Percentiles rank a stretch among this genome's conserved stretches.
Evolutionary conservation across 2,797 vertebrate genomes (phyloP).

Genomic region (Cichlasoma orientale): DNA sequence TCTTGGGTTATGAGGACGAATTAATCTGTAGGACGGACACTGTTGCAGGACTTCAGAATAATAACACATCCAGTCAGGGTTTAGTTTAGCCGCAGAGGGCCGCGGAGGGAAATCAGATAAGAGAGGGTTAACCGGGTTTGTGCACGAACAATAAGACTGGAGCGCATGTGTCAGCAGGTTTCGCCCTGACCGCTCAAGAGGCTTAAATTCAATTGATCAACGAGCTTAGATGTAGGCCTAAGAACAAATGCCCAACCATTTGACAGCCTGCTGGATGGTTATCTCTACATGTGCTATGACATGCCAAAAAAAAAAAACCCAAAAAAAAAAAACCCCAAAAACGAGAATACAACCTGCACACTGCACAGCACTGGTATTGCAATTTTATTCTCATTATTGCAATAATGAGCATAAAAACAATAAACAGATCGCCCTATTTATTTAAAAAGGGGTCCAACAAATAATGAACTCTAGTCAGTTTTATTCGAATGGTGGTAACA

Average conservation of each 20-base stretch:
- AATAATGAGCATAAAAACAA: neutral
- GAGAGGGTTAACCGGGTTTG: constrained; percentile 59
- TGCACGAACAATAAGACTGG: constrained; percentile 74
- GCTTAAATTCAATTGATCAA: constrained; percentile 85
- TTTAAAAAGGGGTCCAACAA: neutral
- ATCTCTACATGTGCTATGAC: constrained; percentile 30
- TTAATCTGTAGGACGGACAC: constrained; percentile 11
- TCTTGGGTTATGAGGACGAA: neutral
- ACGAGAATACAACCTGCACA: neutral
- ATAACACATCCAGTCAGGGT: neutral
- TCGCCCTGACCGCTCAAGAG: constrained; percentile 76
- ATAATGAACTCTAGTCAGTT: neutral
- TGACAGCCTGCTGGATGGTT: constrained; percentile 60
- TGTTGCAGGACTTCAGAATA: constrained; percentile 2
- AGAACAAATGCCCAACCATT: constrained; percentile 73
- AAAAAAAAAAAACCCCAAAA: no score
- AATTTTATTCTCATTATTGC: neutral
- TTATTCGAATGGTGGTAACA: constrained; percentile 34
- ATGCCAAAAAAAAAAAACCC: neutral
- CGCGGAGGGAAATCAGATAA: constrained; percentile 21
- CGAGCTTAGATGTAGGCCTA: constrained; percentile 79
- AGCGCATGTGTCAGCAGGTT: constrained; percentile 85
- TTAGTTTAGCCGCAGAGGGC: constrained; percentile 28
- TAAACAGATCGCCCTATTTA: rapidly evolving
- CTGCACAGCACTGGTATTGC: no score